phyloP scores from a whole-genome alignment of 1,140 invertebrate species.

The Drepana arcuata region DNA sequence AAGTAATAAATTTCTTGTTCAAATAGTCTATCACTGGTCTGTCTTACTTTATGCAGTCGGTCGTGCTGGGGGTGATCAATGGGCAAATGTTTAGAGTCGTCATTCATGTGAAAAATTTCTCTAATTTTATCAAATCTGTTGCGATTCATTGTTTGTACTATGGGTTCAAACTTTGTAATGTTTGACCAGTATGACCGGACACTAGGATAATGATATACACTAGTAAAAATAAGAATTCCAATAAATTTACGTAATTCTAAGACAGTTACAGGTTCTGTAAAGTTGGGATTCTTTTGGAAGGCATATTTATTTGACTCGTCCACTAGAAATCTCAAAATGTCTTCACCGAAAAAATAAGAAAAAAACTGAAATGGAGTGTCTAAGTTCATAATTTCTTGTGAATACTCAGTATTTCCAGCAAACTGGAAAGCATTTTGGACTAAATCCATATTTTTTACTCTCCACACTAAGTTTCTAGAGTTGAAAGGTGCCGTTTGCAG shows the following conservation, averaged over 20 bases:
- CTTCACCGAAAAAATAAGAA: slow-evolving; percentile 37
- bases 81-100: slow-evolving; percentile 22
- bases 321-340: slow-evolving; percentile 29
- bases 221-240: slow-evolving; percentile 36
- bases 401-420: slow-evolving; percentile 34
- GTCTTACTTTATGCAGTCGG: slow-evolving; percentile 38
- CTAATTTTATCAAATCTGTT: slow-evolving; percentile 39
- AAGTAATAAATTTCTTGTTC: slow-evolving; percentile 23
- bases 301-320: slow-evolving; percentile 38
- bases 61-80: slow-evolving; percentile 34
- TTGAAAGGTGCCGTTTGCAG: slow-evolving; percentile 34
- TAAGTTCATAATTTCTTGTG: slow-evolving; percentile 36
- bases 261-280: slow-evolving; percentile 29
- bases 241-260: slow-evolving; percentile 38
- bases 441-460: slow-evolving; percentile 35
- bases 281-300: slow-evolving; percentile 32
- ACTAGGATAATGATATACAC: slow-evolving; percentile 37
- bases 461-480: slow-evolving; percentile 33
- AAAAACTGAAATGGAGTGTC: slow-evolving; percentile 37
- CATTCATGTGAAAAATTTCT: slow-evolving; percentile 29
- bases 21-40: slow-evolving; percentile 25
- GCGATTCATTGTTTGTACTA: slow-evolving; percentile 29
- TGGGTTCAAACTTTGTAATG: slow-evolving; percentile 32
- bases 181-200: slow-evolving; percentile 35
- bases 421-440: slow-evolving; percentile 37